These are phyloP conservation scores for Takifugu flavidus DNA, from an alignment of 2,113 vertebrate species.

Conservation along the genomic window DNA sequence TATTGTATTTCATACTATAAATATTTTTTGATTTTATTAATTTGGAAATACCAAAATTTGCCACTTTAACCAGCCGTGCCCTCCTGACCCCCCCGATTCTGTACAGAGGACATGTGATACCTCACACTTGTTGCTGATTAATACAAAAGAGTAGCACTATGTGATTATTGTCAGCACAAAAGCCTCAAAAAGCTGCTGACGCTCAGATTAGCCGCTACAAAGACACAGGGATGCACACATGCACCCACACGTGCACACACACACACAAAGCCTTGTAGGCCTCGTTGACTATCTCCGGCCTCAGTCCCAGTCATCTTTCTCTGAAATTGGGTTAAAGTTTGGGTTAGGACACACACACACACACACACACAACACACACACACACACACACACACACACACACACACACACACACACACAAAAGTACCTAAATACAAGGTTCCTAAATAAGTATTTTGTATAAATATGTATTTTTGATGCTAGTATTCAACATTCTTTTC, in stretches of 20 bases:
- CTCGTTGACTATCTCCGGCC: conserved; percentile 34
- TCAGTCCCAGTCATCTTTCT: too few species aligned
- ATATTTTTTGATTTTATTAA: too few species aligned
- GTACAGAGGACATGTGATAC: conserved; percentile 74
- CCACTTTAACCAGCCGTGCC: conserved; percentile 55
- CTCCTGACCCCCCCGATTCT: conserved; percentile 73
- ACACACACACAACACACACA: conserved; percentile 1
- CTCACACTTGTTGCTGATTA: conserved; percentile 87
- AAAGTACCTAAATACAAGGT: too few species aligned
- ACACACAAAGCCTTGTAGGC: conserved; percentile 47
- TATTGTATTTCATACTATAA: too few species aligned
- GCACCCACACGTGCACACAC: conserved; percentile 33
- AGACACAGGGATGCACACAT: conserved; percentile 55
- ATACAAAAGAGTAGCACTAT: conserved; percentile 83
- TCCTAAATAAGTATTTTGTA: too few species aligned
- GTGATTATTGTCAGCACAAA: conserved; percentile 94
- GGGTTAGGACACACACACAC: not conserved
- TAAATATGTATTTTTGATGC: too few species aligned
- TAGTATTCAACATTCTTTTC: too few species aligned
- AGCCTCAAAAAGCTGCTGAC: conserved; percentile 96
- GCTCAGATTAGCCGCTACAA: conserved; percentile 85
- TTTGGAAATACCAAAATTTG: not conserved
- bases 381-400: not conserved
- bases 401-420: conserved; percentile 4
- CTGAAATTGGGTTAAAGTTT: too few species aligned